Conservation (phyloP, 2,888 invertebrate genomes). For the Adineta ricciae region DNA sequence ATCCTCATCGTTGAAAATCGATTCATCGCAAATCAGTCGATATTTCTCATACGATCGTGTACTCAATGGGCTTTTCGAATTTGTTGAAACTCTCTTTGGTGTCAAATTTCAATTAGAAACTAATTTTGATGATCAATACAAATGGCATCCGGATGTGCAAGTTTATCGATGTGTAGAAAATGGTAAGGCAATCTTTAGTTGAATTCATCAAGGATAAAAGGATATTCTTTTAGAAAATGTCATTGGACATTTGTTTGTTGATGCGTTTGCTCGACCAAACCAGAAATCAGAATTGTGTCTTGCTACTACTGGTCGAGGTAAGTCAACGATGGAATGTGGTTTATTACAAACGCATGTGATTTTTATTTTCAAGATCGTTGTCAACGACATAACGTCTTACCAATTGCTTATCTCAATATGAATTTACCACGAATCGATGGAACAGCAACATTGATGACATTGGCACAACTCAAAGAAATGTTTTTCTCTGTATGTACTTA, state of each 20-base stretch:
- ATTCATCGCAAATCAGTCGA: constrained; percentile 63
- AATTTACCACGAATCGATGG: constrained; percentile 62
- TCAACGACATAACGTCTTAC: constrained; percentile 58
- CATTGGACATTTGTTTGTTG: constrained; percentile 51
- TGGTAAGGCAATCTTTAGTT: neutral
- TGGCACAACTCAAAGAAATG: constrained; percentile 64
- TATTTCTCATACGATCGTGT: constrained; percentile 75
- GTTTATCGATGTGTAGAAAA: constrained; percentile 1
- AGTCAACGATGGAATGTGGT: neutral
- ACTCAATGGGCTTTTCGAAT: constrained; percentile 64
- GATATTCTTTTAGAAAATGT: neutral
- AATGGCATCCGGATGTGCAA: neutral
- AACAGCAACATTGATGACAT: constrained; percentile 63
- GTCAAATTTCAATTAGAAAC: constrained; percentile 40
- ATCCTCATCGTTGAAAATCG: constrained; percentile 54
- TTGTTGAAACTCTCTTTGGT: constrained; percentile 67
- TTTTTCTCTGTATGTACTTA: constrained; percentile 63
- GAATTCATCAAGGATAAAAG: neutral
- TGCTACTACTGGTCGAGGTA: constrained; percentile 68
- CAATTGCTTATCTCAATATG: constrained; percentile 71
- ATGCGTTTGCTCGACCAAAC: constrained; percentile 61
- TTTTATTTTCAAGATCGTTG: constrained; percentile 52
- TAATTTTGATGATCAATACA: neutral
- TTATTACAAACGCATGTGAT: no score
- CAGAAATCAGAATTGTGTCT: constrained; percentile 63